Conservation (phyloP, 92 coral and sea anemone genomes). For the Siderastrea siderea region DNA sequence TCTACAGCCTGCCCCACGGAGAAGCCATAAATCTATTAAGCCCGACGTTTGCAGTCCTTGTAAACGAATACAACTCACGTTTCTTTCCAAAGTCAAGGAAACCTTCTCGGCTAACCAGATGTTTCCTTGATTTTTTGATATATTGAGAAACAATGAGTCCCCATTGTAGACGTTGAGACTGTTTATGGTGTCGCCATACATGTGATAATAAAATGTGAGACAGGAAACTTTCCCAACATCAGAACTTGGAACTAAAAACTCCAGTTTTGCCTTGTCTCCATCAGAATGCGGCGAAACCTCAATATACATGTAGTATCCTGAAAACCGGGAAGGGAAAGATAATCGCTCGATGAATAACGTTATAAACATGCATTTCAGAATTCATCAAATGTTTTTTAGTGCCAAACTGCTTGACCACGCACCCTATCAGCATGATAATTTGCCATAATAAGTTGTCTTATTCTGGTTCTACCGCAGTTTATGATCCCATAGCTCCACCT, state of each 20-base stretch:
- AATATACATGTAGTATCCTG: conserved; percentile 13
- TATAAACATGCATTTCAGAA: neutral
- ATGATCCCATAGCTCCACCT: too few relatives aligned
- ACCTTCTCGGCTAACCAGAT: neutral
- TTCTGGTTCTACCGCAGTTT: too few relatives aligned
- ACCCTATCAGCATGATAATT: too few relatives aligned
- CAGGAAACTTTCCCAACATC: neutral
- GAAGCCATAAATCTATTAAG: too few relatives aligned
- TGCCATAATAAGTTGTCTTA: too few relatives aligned
- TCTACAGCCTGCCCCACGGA: too few relatives aligned
- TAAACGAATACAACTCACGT: neutral
- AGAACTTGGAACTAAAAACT: neutral
- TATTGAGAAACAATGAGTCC: neutral
- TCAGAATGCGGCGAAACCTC: neutral
- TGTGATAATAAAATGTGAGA: conserved; percentile 18
- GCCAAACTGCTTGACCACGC: too few relatives aligned
- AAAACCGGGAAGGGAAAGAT: neutral
- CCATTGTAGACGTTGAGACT: conserved; percentile 5
- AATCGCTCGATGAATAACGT: too few relatives aligned
- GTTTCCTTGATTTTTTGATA: neutral
- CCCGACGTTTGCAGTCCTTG: too few relatives aligned
- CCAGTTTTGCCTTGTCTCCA: conserved; percentile 17
- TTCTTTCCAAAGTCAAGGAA: neutral
- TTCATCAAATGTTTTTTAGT: neutral
- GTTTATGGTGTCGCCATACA: conserved; percentile 6